Evolutionary conservation across 2,888 invertebrate species (phyloP).

Genomic region (Athrips mouffetella): DNA sequence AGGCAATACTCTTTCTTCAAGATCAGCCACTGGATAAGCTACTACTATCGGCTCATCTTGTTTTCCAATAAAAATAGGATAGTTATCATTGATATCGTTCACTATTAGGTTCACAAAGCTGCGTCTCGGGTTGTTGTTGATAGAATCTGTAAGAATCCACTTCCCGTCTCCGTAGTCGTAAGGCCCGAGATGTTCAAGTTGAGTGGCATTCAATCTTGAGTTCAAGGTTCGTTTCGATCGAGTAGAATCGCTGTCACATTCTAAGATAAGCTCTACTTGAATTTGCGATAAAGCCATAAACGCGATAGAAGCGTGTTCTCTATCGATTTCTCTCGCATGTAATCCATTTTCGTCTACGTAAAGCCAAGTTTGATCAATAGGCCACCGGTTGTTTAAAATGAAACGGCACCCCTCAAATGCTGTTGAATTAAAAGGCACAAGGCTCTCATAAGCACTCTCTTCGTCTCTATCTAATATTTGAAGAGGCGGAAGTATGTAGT

Average conservation of each 20-base stretch:
- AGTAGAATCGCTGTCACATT: conserved; percentile 42
- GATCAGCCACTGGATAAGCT: conserved; percentile 64
- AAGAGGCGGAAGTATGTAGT: conserved; percentile 49
- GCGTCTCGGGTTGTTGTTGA: conserved; percentile 51
- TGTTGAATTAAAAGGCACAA: conserved; percentile 44
- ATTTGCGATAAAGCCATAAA: conserved; percentile 70
- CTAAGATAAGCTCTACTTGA: conserved; percentile 60
- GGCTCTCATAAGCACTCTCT: conserved; percentile 50
- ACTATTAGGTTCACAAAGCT: conserved; percentile 70
- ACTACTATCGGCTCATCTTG: conserved; percentile 56
- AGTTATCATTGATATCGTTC: conserved; percentile 75
- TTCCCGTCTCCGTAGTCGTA: conserved; percentile 57
- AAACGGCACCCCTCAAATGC: conserved; percentile 48
- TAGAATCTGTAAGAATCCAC: conserved; percentile 64
- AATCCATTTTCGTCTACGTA: conserved; percentile 58
- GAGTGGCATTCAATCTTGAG: conserved; percentile 17
- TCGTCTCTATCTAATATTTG: conserved; percentile 61
- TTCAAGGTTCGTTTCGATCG: conserved; percentile 48
- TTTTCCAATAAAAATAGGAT: conserved; percentile 61
- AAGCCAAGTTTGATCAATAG: conserved; percentile 57
- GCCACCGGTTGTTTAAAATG: conserved; percentile 57
- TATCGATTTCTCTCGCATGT: conserved; percentile 56
- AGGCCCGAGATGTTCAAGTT: conserved; percentile 40
- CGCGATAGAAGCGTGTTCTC: conserved; percentile 66
- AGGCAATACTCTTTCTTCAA: conserved; percentile 58